Conservation (phyloP, 2,797 vertebrate genomes). For the Syndactyla subalaris region DNA sequence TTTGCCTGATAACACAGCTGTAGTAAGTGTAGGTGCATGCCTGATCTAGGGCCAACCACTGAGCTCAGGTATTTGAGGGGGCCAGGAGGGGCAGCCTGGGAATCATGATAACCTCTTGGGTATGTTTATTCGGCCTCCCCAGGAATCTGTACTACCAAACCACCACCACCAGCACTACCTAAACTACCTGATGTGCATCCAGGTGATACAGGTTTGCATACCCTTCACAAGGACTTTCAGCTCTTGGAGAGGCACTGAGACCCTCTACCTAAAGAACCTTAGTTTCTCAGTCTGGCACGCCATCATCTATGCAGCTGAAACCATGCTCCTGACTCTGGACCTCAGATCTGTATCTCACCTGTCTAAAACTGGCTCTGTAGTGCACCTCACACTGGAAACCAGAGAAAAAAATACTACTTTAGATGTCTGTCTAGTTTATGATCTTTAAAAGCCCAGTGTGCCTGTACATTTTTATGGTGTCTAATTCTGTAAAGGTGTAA, state of each 20-base stretch:
- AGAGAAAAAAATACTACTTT: neutral
- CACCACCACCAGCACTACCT: neutral
- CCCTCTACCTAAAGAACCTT: neutral
- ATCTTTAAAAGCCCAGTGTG: neutral
- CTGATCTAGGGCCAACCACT: neutral
- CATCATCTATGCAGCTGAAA: neutral
- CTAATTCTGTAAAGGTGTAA: neutral
- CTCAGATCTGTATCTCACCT: neutral
- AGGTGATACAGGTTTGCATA: neutral
- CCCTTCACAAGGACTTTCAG: neutral
- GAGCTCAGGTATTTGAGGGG: accelerated
- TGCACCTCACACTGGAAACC: neutral
- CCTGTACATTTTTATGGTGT: neutral
- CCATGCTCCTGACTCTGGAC: neutral
- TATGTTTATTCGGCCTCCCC: neutral
- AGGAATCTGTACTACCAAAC: neutral
- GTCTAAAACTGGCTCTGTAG: neutral
- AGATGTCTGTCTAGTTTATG: neutral
- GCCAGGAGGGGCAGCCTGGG: neutral
- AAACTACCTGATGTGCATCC: neutral
- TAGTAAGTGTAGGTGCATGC: neutral
- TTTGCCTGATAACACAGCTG: neutral
- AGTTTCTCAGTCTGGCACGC: neutral
- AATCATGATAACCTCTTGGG: neutral
- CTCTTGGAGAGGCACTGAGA: neutral